Conservation (phyloP, 2,113 vertebrate genomes). For the Ranitomeya variabilis region DNA sequence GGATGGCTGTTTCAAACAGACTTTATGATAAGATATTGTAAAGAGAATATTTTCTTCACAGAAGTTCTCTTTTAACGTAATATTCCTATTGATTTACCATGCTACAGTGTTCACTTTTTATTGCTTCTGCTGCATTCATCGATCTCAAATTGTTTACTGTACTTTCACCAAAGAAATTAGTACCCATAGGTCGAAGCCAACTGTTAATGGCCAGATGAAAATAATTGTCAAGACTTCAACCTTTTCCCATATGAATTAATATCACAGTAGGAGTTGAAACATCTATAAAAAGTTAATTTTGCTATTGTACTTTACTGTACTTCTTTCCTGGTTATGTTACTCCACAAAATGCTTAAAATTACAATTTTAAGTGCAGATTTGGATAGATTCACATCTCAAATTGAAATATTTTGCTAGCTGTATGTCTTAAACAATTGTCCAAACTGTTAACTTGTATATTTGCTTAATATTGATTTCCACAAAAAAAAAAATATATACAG, state of each 20-base stretch:
- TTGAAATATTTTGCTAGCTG: too few relatives aligned
- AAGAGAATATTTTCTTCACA: conserved; percentile 25
- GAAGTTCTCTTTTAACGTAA: conserved; percentile 46
- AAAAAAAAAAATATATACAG: too few relatives aligned
- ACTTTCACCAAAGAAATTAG: conserved; percentile 24
- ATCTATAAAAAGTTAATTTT: neutral
- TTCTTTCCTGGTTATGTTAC: neutral
- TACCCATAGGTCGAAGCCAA: conserved; percentile 19
- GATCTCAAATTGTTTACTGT: conserved; percentile 30
- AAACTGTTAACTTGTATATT: too few relatives aligned
- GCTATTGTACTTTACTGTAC: neutral
- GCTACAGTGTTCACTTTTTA: conserved; percentile 32
- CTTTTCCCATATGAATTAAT: conserved; percentile 13
- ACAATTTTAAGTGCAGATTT: too few relatives aligned
- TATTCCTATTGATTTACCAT: conserved; percentile 50
- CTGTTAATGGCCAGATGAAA: conserved; percentile 12
- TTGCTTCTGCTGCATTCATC: conserved; percentile 31
- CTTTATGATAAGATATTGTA: conserved; percentile 25
- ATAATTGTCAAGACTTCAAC: neutral
- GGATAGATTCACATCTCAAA: too few relatives aligned
- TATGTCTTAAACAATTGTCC: too few relatives aligned
- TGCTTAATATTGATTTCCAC: too few relatives aligned
- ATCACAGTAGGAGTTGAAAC: neutral
- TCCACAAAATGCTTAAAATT: too few relatives aligned
- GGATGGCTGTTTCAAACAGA: conserved; percentile 37